phyloP scores from a whole-genome alignment of 2,113 vertebrate genomes.

The Pseudopipra pipra region DNA sequence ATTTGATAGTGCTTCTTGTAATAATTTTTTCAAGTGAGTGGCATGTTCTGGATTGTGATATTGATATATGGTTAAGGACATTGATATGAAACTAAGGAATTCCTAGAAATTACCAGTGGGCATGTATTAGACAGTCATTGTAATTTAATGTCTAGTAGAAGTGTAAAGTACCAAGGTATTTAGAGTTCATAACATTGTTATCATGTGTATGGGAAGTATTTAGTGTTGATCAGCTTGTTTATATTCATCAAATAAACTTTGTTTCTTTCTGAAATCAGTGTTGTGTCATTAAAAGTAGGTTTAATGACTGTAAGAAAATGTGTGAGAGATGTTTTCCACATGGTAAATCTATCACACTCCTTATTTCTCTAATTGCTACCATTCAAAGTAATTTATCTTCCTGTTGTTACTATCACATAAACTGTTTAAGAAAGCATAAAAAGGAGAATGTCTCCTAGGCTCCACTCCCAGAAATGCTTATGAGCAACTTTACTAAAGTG shows the following conservation, averaged over 20 bases:
- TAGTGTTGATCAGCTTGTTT: conserved; percentile 87
- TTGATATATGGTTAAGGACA: conserved; percentile 83
- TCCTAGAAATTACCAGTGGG: conserved; percentile 80
- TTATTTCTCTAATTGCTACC: conserved; percentile 65
- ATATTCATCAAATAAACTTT: conserved; percentile 91
- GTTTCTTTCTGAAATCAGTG: conserved; percentile 83
- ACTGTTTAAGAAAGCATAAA: conserved; percentile 66
- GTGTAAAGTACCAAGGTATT: conserved; percentile 78
- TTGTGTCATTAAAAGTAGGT: conserved; percentile 50
- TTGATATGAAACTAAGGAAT: conserved; percentile 83
- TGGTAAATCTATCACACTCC: conserved; percentile 62
- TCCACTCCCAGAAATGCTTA: conserved; percentile 33
- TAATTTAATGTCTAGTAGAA: conserved; percentile 81
- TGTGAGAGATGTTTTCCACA: conserved; percentile 67
- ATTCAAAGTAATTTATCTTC: conserved; percentile 69
- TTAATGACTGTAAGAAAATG: conserved; percentile 57
- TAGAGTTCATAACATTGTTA: conserved; percentile 81
- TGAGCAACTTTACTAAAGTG: background rate
- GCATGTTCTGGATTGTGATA: conserved; percentile 86
- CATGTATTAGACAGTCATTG: conserved; percentile 85
- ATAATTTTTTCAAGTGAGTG: conserved; percentile 85
- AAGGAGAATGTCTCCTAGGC: conserved; percentile 52
- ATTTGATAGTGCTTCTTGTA: conserved; percentile 83
- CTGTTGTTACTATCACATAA: conserved; percentile 66
- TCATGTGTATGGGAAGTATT: conserved; percentile 84